phyloP scores from a whole-genome alignment of 64 coral and sea anemone genomes.

The Dendrophyllia cribrosa region DNA sequence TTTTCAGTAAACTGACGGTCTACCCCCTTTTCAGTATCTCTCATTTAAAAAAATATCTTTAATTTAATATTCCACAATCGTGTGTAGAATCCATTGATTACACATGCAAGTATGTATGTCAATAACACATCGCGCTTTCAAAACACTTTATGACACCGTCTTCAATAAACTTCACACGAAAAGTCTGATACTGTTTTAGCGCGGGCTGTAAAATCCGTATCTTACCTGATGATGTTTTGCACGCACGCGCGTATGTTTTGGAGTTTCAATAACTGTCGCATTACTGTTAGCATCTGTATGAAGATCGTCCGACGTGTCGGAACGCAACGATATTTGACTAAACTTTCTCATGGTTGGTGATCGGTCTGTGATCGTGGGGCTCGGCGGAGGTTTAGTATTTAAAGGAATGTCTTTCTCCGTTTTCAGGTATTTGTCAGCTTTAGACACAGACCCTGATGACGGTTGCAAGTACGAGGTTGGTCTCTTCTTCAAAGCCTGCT shows the following conservation, averaged over 20 bases:
- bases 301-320: constrained; percentile 1
- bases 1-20: no score
- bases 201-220: neutral
- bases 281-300: neutral
- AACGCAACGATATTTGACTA: constrained; percentile 12
- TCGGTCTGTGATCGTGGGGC: neutral
- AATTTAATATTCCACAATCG: no score
- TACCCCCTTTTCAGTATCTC: no score
- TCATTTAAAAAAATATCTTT: no score
- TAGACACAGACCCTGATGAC: neutral
- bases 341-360: constrained; percentile 29
- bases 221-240: constrained; percentile 7
- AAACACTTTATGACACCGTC: neutral
- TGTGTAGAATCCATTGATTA: neutral
- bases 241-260: neutral
- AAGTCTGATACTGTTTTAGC: neutral
- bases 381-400: neutral
- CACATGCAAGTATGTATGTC: neutral
- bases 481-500: neutral
- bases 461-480: neutral
- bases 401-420: constrained; percentile 9
- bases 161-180: neutral
- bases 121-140: neutral
- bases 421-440: neutral
- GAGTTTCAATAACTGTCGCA: neutral